These are phyloP conservation scores for Drosophila infuscata DNA, from an alignment of 2,888 invertebrate genomes.

Conservation along the genomic window DNA sequence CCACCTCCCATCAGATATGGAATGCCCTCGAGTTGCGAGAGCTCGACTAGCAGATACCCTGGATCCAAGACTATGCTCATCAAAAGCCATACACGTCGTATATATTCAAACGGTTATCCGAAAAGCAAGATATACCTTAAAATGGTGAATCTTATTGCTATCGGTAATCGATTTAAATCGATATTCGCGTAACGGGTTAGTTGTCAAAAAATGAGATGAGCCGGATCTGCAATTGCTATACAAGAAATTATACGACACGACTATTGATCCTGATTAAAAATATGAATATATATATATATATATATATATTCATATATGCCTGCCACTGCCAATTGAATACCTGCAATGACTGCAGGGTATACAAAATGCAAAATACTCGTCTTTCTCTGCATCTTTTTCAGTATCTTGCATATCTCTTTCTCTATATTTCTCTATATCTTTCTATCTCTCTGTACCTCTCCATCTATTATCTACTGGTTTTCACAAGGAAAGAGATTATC, in stretches of 20 bases:
- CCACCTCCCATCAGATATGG: not conserved
- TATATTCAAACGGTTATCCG: not conserved
- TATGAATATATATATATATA: too few species aligned
- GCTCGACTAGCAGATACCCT: not conserved
- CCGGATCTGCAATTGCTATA: not conserved
- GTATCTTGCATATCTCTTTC: not conserved
- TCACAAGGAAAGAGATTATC: constrained; percentile 9
- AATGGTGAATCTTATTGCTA: not conserved
- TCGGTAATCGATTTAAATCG: not conserved
- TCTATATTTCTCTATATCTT: not conserved
- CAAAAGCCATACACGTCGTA: not conserved
- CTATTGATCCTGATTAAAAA: not conserved
- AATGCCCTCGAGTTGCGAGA: not conserved
- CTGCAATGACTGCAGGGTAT: not conserved
- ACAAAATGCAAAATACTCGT: constrained; percentile 13
- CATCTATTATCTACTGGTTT: not conserved
- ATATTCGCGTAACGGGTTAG: not conserved
- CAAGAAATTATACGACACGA: not conserved
- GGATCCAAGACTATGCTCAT: not conserved
- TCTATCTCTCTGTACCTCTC: not conserved
- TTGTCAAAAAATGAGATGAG: not conserved
- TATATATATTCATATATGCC: not conserved
- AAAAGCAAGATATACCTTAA: not conserved
- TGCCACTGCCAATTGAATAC: not conserved
- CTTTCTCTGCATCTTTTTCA: not conserved